phyloP scores from a whole-genome alignment of 1,140 invertebrate genomes.

The Drepana arcuata region DNA sequence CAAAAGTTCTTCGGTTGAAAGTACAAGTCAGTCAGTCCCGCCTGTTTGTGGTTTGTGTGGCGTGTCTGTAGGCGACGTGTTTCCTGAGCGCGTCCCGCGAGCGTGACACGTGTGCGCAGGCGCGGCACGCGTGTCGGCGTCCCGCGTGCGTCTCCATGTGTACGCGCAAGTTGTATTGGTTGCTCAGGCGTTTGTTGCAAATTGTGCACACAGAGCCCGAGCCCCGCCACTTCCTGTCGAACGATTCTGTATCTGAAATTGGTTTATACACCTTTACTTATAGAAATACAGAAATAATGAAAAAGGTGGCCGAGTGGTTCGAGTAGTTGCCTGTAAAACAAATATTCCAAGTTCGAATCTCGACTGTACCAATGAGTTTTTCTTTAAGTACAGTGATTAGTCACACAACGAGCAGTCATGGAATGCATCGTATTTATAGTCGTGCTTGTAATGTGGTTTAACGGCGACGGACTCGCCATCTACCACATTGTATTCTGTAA shows the following conservation, averaged over 20 bases:
- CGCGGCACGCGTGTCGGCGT: constrained; percentile 82
- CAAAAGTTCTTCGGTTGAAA: not conserved
- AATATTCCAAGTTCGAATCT: too few species aligned
- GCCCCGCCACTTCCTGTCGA: constrained; percentile 38
- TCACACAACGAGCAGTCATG: too few species aligned
- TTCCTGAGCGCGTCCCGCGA: constrained; percentile 89
- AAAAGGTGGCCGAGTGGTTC: too few species aligned
- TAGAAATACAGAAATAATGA: too few species aligned
- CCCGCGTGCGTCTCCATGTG: constrained; percentile 93
- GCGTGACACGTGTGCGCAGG: constrained; percentile 87
- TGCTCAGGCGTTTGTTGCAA: constrained; percentile 89
- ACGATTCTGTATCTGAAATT: constrained; percentile 30
- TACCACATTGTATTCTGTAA: too few species aligned
- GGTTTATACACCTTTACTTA: not conserved
- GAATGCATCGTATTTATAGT: too few species aligned
- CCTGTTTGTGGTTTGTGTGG: too few species aligned
- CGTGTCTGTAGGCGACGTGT: constrained; percentile 90
- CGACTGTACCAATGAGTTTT: too few species aligned
- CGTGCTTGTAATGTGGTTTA: too few species aligned
- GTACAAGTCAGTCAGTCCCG: not conserved
- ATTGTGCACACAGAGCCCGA: constrained; percentile 78
- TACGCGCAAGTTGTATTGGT: constrained; percentile 91
- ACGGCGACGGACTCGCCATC: too few species aligned
- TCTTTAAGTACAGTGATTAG: too few species aligned
- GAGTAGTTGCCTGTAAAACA: too few species aligned